Evolutionary conservation across 2,888 invertebrate genomes (phyloP).

Genomic region (Cephus sareptanus): DNA sequence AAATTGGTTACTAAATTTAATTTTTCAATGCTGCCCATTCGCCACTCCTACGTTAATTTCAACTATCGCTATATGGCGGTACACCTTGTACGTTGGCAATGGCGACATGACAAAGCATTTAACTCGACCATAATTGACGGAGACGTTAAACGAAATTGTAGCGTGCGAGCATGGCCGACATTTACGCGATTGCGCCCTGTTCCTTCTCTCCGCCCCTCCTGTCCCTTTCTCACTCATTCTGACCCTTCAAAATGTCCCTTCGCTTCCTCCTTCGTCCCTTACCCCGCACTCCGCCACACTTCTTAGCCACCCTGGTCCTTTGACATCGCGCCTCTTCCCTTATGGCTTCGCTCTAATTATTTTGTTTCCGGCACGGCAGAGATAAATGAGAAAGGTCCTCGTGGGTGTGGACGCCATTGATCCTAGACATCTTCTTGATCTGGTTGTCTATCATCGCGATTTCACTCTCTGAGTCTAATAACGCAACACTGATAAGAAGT

Average conservation of each 20-base stretch:
- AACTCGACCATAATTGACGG: constrained; percentile 29
- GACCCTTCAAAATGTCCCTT: too few species aligned
- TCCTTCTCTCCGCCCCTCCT: not conserved
- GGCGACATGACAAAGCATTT: constrained; percentile 17
- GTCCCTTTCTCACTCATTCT: too few species aligned
- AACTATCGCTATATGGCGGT: too few species aligned
- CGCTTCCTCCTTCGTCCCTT: constrained; percentile 17
- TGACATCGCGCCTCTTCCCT: constrained; percentile 18
- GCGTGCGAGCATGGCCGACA: constrained; percentile 21
- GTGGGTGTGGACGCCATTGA: too few species aligned
- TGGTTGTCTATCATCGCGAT: too few species aligned
- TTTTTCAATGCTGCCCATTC: too few species aligned
- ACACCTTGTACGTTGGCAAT: not conserved
- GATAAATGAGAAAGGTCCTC: constrained; percentile 31
- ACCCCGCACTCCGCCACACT: not conserved
- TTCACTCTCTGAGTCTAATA: too few species aligned
- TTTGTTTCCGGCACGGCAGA: constrained; percentile 46
- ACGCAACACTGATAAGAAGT: too few species aligned
- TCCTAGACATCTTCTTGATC: too few species aligned
- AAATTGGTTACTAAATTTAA: too few species aligned
- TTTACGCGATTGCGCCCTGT: constrained; percentile 43
- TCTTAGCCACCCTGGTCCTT: constrained; percentile 14
- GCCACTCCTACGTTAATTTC: too few species aligned
- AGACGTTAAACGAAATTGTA: constrained; percentile 40
- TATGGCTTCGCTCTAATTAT: constrained; percentile 39